Base-by-base conservation (phyloP, 2,888 invertebrate genomes). In the Pollenia amentaria region DNA sequence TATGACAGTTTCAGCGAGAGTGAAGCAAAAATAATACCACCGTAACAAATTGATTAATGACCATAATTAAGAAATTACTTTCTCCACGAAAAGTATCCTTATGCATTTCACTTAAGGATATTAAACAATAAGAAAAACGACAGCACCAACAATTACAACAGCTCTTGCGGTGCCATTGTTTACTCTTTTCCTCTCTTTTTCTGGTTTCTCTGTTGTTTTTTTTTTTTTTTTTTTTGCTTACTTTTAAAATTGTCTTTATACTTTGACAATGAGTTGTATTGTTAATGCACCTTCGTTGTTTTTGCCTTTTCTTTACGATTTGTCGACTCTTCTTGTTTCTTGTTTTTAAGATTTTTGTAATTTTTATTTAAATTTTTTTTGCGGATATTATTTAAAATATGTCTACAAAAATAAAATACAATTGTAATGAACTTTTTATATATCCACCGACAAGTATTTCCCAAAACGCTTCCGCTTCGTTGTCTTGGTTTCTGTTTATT, bases 401-500 rank as follows among this genome's bases (percentile, higher is more conserved):
- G 78, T 84, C 84, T 73, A n/a, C 29, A 55, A 12, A 38, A 42
- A 65, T 73, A 60, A 78, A 84, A 75, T 64, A 60, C 73, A 70
- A 69, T 75, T 78, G 79, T 69, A 79, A 84, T 79, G 79, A 75
- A 79, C 46, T 73, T 79, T 75, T 57, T 42, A 12, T 72, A 55
- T 42, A 57, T 57, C 46, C 46, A 79, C 38, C 44, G 62, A 75
- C 62, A 79, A 84, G 84, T 72, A 84, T 84, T 84, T 79, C 78
- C 78, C 79, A 79, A 79, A 79, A 84, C 67, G 75, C 73, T 79
- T 84, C 84, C 84, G 84, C 16, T 75, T 73, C 48, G 51, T 77
- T 78, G 65, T 78, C 77, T 75, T 69, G 53, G 69, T 79, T 84
- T 53, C 78, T 53, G 18, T 62, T 12, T 29, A 14, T 72, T 77